Evolutionary conservation across 1,140 invertebrate genomes (phyloP).

Genomic region (Linepithema humile): DNA sequence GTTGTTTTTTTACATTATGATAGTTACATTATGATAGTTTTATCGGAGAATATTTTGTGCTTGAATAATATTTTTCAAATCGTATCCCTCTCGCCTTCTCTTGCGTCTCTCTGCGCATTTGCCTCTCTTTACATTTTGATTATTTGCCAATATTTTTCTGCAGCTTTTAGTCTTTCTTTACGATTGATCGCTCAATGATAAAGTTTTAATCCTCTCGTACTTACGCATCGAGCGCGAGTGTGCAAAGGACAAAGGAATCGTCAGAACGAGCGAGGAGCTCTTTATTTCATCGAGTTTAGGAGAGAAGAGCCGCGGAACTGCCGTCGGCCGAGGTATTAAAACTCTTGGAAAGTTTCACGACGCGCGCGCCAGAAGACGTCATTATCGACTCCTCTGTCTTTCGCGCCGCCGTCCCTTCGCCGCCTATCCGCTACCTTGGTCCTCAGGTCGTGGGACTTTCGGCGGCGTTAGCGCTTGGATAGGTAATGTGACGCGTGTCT

Average conservation of each 20-base stretch:
- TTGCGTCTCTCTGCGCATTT: no score
- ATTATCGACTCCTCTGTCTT: slow-evolving; percentile 71
- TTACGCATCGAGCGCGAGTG: slow-evolving; percentile 23
- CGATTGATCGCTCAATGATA: slow-evolving; percentile 50
- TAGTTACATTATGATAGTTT: neutral
- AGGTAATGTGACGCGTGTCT: slow-evolving; percentile 77
- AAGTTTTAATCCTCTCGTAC: slow-evolving; percentile 63
- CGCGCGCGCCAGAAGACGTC: slow-evolving; percentile 73
- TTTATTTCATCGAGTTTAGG: slow-evolving; percentile 67
- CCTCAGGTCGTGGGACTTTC: slow-evolving; percentile 48
- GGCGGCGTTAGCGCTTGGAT: slow-evolving; percentile 67
- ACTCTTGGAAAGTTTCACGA: slow-evolving; percentile 75
- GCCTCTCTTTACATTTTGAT: slow-evolving; percentile 6
- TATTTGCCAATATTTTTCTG: neutral
- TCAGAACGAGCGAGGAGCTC: slow-evolving; percentile 61
- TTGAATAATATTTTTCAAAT: neutral
- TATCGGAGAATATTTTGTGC: neutral
- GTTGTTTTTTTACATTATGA: neutral
- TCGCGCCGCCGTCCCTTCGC: slow-evolving; percentile 25
- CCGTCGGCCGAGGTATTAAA: slow-evolving; percentile 72
- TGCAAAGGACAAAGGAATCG: slow-evolving; percentile 57
- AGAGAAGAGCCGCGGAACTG: slow-evolving; percentile 57
- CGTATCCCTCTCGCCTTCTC: no score
- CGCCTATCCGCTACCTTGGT: slow-evolving; percentile 17
- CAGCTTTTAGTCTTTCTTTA: neutral